phyloP scores from a whole-genome alignment of 2,888 invertebrate species.

The Gryllus longicercus region DNA sequence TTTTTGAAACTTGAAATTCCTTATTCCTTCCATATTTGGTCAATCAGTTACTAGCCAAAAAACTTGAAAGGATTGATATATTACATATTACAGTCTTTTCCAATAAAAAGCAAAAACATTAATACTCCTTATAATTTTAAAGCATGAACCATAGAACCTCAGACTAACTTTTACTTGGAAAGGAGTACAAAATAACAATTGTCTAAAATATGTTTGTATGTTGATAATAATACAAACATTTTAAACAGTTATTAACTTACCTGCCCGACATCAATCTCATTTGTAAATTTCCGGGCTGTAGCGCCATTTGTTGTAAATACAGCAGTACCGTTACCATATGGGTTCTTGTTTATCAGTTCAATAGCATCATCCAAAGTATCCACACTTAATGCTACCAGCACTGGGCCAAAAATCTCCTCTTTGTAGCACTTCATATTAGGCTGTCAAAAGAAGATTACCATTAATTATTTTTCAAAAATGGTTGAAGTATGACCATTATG shows the following conservation, averaged over 20 bases:
- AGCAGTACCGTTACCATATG: constrained; percentile 98
- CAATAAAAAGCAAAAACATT: too few species aligned
- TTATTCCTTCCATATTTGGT: too few species aligned
- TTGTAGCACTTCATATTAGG: constrained; percentile 87
- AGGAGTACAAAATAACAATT: too few species aligned
- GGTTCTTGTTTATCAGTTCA: constrained; percentile 84
- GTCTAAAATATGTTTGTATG: too few species aligned
- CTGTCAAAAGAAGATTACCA: constrained; percentile 42
- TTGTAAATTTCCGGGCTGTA: constrained; percentile 86
- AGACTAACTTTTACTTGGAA: too few species aligned
- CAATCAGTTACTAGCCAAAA: too few species aligned
- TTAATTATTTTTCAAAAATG: background rate
- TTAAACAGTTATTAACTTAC: constrained; percentile 39
- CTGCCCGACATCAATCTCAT: constrained; percentile 94
- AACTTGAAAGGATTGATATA: too few species aligned
- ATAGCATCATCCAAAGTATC: constrained; percentile 94
- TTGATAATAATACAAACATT: too few species aligned
- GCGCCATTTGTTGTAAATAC: constrained; percentile 98
- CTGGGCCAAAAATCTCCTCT: constrained; percentile 99
- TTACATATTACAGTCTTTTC: too few species aligned
- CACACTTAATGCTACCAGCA: constrained; percentile 79
- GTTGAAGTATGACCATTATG: background rate
- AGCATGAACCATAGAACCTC: too few species aligned
- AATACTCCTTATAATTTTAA: too few species aligned
- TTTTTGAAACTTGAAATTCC: too few species aligned